phyloP scores from a whole-genome alignment of 2,113 vertebrate genomes.

The Epinephelus fuscoguttatus region DNA sequence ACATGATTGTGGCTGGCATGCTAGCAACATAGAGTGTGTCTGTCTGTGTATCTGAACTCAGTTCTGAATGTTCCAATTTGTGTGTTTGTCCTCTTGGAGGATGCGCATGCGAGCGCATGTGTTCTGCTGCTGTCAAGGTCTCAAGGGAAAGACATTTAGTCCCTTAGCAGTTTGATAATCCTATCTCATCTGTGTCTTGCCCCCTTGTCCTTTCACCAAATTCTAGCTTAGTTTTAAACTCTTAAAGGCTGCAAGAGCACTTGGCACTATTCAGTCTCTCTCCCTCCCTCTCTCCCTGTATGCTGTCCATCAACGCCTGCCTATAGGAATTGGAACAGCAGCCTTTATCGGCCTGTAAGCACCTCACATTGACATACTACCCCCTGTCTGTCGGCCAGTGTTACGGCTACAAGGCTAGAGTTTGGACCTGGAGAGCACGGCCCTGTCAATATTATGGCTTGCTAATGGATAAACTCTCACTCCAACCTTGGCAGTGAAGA shows the following conservation, averaged over 20 bases:
- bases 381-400: constrained; percentile 69
- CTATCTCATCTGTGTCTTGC: constrained; percentile 41
- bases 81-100: not conserved
- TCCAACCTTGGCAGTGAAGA: constrained; percentile 58
- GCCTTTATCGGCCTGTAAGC: constrained; percentile 76
- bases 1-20: not conserved
- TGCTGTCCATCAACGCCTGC: constrained; percentile 70
- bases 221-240: constrained; percentile 50
- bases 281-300: constrained; percentile 1
- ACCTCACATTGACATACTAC: constrained; percentile 78
- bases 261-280: constrained; percentile 29
- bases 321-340: constrained; percentile 70
- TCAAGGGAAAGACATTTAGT: constrained; percentile 54
- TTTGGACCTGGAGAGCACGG: constrained; percentile 67
- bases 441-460: constrained; percentile 80
- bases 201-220: constrained; percentile 58
- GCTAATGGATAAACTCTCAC: constrained; percentile 75
- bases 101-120: constrained; percentile 9
- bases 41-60: not conserved
- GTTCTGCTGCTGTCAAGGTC: constrained; percentile 45
- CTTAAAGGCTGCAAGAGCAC: constrained; percentile 43
- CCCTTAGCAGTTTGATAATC: constrained; percentile 55
- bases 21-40: not conserved
- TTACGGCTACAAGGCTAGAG: constrained; percentile 71
- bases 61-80: not conserved